Evolutionary conservation across 1,140 invertebrate species (phyloP).

Genomic region (Harlomillsia oculata): DNA sequence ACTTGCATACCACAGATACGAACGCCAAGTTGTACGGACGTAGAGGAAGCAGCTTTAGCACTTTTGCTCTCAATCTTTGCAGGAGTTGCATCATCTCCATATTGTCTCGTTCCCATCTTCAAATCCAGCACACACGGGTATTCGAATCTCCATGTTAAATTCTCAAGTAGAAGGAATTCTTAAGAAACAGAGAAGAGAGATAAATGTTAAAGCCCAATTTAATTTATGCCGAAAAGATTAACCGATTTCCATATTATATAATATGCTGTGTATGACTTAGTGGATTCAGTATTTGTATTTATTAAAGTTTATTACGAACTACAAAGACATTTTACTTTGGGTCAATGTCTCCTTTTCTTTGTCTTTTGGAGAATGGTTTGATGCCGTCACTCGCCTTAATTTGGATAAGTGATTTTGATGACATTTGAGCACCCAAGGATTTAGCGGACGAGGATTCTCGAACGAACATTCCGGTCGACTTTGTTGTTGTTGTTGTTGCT

Average conservation of each 20-base stretch:
- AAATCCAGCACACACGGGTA: conserved; percentile 51
- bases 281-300: conserved; percentile 35
- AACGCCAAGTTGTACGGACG: conserved; percentile 50
- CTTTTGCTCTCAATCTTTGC: conserved; percentile 49
- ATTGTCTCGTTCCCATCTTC: conserved; percentile 56
- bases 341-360: conserved; percentile 19
- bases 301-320: neutral
- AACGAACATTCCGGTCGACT: too few species aligned
- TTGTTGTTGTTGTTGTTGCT: too few species aligned
- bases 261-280: conserved; percentile 32
- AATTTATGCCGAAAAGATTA: neutral
- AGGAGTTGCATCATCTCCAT: conserved; percentile 50
- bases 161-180: conserved; percentile 56
- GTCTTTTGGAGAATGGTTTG: conserved; percentile 17
- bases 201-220: neutral
- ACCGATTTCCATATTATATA: neutral
- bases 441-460: conserved; percentile 39
- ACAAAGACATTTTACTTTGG: conserved; percentile 24
- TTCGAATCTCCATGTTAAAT: conserved; percentile 46
- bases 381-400: conserved; percentile 14
- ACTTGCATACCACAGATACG: conserved; percentile 57
- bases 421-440: conserved; percentile 51
- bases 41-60: conserved; percentile 49
- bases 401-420: conserved; percentile 42
- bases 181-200: conserved; percentile 6